A percentile compares a stretch with the other conserved stretches of the same genome.
These are phyloP conservation scores for Megalurothrips usitatus DNA, from an alignment of 2,888 invertebrate genomes.

Conservation along the genomic window DNA sequence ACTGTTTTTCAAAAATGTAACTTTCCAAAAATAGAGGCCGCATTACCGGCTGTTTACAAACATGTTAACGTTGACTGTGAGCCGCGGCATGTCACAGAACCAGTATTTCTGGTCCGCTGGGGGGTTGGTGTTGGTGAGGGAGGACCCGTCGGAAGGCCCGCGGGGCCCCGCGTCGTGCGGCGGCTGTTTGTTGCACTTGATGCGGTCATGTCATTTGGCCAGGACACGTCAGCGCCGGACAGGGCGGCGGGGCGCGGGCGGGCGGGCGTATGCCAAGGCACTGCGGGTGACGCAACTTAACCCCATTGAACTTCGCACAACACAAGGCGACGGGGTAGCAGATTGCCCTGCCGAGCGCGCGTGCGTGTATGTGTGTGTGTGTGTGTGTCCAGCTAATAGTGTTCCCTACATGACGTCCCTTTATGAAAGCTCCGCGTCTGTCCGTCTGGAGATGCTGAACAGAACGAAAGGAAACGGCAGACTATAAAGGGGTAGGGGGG, in stretches of 20 bases:
- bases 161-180: not conserved
- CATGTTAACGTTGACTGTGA: too few species aligned
- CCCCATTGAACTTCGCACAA: not conserved
- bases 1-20: too few species aligned
- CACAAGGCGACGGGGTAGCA: too few species aligned
- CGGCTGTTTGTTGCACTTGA: not conserved
- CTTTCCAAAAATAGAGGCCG: too few species aligned
- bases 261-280: not conserved
- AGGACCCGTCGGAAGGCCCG: not conserved
- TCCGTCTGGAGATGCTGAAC: too few species aligned
- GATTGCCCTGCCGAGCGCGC: too few species aligned
- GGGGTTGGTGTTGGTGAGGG: not conserved
- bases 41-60: too few species aligned
- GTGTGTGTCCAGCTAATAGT: slow-evolving; percentile 6
- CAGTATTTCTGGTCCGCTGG: too few species aligned
- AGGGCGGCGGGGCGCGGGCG: not conserved
- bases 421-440: too few species aligned
- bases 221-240: not conserved
- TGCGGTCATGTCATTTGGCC: not conserved
- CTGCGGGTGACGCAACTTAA: not conserved
- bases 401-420: not conserved
- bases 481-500: not conserved
- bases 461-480: too few species aligned
- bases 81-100: too few species aligned
- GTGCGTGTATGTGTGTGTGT: not conserved